Conservation (phyloP, 2,888 invertebrate genomes). For the Morpho deidamia region DNA sequence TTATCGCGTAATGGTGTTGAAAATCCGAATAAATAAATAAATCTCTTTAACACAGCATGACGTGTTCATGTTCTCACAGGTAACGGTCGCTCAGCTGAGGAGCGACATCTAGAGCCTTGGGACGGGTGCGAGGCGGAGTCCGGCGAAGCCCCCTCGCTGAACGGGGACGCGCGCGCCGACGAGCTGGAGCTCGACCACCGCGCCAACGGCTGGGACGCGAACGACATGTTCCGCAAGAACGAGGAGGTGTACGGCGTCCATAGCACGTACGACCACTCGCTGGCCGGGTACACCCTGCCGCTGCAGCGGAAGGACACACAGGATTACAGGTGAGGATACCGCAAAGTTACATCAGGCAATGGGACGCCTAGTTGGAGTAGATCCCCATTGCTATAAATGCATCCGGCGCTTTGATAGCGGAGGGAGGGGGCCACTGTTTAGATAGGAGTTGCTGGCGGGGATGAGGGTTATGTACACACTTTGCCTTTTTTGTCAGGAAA, state of each 20-base stretch:
- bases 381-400: no score
- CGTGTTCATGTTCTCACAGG: constrained; percentile 33
- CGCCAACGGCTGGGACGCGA: constrained; percentile 96
- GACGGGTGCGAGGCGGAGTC: constrained; percentile 80
- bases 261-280: constrained; percentile 93
- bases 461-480: no score
- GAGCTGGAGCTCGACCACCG: constrained; percentile 85
- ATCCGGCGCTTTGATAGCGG: no score
- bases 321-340: constrained; percentile 81
- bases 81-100: constrained; percentile 71
- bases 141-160: constrained; percentile 68
- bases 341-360: no score
- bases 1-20: no score
- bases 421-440: no score
- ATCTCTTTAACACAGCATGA: no score
- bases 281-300: constrained; percentile 94
- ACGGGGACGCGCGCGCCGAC: constrained; percentile 80
- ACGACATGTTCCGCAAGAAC: constrained; percentile 98
- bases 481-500: no score
- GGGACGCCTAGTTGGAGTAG: no score
- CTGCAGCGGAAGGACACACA: constrained; percentile 91
- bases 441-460: no score
- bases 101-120: constrained; percentile 95
- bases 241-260: constrained; percentile 93
- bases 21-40: no score